Percentiles rank a stretch among this genome's conserved stretches.
phyloP scores from a whole-genome alignment of 2,113 vertebrate genomes.

The Tyto alba region DNA sequence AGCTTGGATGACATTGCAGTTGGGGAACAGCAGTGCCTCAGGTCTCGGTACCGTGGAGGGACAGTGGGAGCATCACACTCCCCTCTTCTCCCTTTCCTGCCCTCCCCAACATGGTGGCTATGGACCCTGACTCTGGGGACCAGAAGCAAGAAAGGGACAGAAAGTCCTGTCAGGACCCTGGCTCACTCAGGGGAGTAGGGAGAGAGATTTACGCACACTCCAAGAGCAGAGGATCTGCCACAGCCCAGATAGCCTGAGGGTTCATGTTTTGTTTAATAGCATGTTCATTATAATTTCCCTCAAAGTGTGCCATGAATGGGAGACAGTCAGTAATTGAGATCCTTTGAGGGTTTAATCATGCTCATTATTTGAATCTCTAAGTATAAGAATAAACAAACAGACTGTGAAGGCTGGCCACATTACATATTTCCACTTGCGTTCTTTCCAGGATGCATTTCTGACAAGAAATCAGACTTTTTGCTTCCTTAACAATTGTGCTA shows the following conservation, averaged over 20 bases:
- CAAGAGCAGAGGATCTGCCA: neutral
- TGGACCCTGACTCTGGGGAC: fast-evolving
- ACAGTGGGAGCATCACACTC: neutral
- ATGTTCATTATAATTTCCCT: constrained; percentile 1
- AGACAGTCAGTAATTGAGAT: neutral
- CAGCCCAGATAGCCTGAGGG: neutral
- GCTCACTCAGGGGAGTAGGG: neutral
- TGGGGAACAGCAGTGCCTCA: neutral
- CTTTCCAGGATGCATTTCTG: neutral
- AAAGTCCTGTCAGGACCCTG: neutral
- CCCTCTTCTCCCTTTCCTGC: neutral
- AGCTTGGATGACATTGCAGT: fast-evolving
- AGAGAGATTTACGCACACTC: neutral
- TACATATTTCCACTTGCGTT: neutral
- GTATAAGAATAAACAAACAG: neutral
- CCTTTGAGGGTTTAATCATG: neutral
- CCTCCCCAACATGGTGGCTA: neutral
- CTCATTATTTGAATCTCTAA: neutral
- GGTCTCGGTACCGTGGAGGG: neutral
- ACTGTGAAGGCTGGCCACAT: neutral
- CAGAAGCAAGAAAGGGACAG: neutral
- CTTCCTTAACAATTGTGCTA: neutral
- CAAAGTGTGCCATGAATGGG: neutral
- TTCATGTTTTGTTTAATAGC: constrained; percentile 24
- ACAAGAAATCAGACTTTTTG: neutral